Percentiles rank a stretch among this genome's conserved stretches.
phyloP scores from a whole-genome alignment of 2,113 vertebrate genomes.

The Phyllopteryx taeniolatus region DNA sequence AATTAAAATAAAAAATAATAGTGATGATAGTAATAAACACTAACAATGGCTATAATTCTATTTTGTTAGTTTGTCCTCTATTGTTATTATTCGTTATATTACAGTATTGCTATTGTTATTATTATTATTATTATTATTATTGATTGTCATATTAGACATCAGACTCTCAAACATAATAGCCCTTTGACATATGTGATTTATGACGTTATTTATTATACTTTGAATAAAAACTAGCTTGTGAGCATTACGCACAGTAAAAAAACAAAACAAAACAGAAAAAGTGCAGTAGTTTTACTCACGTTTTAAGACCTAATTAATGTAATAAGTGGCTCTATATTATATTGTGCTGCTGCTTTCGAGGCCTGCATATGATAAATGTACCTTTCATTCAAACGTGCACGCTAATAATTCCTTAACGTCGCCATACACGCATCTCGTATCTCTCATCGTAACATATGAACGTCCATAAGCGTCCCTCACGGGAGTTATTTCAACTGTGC shows the following conservation, averaged over 20 bases:
- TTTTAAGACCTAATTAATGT: background rate
- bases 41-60: background rate
- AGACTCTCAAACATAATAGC: background rate
- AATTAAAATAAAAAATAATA: background rate
- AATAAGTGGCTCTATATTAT: background rate
- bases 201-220: background rate
- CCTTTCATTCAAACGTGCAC: background rate
- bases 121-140: background rate
- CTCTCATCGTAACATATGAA: background rate
- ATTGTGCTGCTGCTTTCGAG: background rate
- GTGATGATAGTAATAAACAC: background rate
- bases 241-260: background rate
- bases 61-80: background rate
- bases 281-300: background rate
- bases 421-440: background rate
- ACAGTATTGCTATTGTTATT: background rate
- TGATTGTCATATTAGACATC: background rate
- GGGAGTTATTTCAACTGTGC: background rate
- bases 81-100: background rate
- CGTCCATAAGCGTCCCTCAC: background rate
- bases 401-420: background rate
- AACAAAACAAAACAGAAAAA: background rate
- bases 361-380: background rate
- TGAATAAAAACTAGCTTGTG: background rate
- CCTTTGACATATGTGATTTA: background rate